phyloP scores from a whole-genome alignment of 2,888 invertebrate species.

The Drosophila leonis region DNA sequence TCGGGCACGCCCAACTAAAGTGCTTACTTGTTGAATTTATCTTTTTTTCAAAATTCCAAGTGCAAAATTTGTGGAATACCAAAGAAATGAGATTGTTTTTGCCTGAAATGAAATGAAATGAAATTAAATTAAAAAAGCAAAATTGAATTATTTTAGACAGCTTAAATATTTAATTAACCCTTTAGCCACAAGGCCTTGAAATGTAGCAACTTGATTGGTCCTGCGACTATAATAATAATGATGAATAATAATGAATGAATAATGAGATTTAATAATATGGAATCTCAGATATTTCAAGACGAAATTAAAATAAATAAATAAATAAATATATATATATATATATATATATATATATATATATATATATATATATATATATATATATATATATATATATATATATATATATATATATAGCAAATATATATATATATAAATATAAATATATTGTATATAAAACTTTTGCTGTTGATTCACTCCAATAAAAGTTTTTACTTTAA shows the following conservation, averaged over 20 bases:
- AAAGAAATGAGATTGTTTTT: background rate
- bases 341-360: background rate
- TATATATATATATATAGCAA: too few relatives aligned
- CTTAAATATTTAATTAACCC: background rate
- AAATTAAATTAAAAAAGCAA: rapidly evolving
- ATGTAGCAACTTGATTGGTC: background rate
- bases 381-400: too few relatives aligned
- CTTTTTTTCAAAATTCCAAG: background rate
- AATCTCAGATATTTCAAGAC: background rate
- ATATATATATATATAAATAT: too few relatives aligned
- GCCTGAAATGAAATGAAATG: too few relatives aligned
- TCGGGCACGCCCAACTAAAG: background rate
- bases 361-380: too few relatives aligned
- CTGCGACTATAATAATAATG: background rate
- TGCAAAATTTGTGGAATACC: background rate
- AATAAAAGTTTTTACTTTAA: background rate
- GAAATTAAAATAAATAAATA: background rate
- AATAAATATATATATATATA: background rate
- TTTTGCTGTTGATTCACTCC: background rate
- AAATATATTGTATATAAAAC: too few relatives aligned
- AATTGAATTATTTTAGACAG: background rate
- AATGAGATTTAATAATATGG: background rate
- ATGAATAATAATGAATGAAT: background rate
- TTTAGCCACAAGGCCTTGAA: background rate
- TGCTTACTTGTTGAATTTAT: slow-evolving; percentile 3